phyloP scores from a whole-genome alignment of 2,113 vertebrate genomes.

The Seriola aureovittata region DNA sequence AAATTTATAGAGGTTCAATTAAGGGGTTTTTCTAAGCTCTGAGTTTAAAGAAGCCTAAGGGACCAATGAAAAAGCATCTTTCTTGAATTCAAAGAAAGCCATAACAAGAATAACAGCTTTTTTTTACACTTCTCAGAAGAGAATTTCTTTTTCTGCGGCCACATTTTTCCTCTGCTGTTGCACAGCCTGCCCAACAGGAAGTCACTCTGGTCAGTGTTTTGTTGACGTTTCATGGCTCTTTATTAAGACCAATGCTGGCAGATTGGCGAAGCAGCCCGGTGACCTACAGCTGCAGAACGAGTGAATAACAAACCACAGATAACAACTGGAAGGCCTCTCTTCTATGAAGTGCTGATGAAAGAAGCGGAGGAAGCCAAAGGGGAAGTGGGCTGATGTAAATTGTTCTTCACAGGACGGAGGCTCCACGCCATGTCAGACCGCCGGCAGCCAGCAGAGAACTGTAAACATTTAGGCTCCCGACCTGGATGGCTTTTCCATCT shows the following conservation, averaged over 20 bases:
- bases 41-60: not conserved
- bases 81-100: not conserved
- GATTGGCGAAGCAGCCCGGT: slow-evolving; percentile 32
- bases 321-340: slow-evolving; percentile 15
- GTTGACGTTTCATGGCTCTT: slow-evolving; percentile 51
- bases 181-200: slow-evolving; percentile 26
- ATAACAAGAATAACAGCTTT: not conserved
- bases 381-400: slow-evolving; percentile 42
- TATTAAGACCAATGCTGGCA: slow-evolving; percentile 27
- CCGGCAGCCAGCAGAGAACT: slow-evolving; percentile 34
- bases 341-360: slow-evolving; percentile 7
- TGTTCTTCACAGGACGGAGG: slow-evolving; percentile 8
- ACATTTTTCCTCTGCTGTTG: not conserved
- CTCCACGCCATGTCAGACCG: slow-evolving; percentile 28
- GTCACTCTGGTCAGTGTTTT: slow-evolving; percentile 33
- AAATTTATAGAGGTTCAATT: not conserved
- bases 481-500: slow-evolving; percentile 44
- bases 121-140: not conserved
- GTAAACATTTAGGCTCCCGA: slow-evolving; percentile 52
- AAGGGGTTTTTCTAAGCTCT: not conserved
- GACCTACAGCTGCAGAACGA: slow-evolving; percentile 29
- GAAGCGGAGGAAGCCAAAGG: slow-evolving; percentile 23
- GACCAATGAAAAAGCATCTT: not conserved
- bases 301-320: slow-evolving; percentile 28
- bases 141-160: not conserved